phyloP scores from a whole-genome alignment of 2,888 invertebrate genomes.

The Calephelis perditalis region DNA sequence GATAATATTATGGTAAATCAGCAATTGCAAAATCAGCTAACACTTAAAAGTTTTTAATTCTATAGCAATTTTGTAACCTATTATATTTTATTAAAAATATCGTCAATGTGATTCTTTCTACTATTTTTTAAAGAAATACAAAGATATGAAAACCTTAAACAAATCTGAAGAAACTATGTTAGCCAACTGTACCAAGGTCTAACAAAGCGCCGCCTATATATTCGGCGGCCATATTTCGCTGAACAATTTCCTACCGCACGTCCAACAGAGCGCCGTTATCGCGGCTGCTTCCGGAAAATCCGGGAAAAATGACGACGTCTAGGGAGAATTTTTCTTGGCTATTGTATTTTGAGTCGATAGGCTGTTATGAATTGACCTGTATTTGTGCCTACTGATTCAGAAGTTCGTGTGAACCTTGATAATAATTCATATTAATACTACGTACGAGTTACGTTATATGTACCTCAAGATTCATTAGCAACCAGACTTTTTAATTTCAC shows the following conservation, averaged over 20 bases:
- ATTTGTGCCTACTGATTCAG: slow-evolving; percentile 6
- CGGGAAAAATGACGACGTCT: slow-evolving; percentile 11
- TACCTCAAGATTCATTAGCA: no score
- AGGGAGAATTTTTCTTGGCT: slow-evolving; percentile 1
- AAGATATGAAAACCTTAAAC: no score
- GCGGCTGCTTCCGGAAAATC: slow-evolving; percentile 5
- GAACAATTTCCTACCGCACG: slow-evolving; percentile 10
- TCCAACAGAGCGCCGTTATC: slow-evolving; percentile 1
- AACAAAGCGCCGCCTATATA: slow-evolving; percentile 1
- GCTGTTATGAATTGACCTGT: background rate
- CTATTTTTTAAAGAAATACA: no score
- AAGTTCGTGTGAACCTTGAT: background rate
- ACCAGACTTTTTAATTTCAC: no score
- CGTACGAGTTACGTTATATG: no score
- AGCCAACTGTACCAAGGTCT: background rate
- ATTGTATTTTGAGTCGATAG: slow-evolving; percentile 1
- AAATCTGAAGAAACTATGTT: background rate
- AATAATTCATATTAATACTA: no score
- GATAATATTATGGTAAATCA: no score
- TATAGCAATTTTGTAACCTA: no score
- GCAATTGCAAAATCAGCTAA: no score
- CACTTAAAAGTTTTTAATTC: no score
- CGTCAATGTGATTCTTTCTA: no score
- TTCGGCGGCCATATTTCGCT: slow-evolving; percentile 9
- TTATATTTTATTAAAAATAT: no score